Evolutionary conservation across 2,113 vertebrate species (phyloP).

Genomic region (Stictonetta naevosa): DNA sequence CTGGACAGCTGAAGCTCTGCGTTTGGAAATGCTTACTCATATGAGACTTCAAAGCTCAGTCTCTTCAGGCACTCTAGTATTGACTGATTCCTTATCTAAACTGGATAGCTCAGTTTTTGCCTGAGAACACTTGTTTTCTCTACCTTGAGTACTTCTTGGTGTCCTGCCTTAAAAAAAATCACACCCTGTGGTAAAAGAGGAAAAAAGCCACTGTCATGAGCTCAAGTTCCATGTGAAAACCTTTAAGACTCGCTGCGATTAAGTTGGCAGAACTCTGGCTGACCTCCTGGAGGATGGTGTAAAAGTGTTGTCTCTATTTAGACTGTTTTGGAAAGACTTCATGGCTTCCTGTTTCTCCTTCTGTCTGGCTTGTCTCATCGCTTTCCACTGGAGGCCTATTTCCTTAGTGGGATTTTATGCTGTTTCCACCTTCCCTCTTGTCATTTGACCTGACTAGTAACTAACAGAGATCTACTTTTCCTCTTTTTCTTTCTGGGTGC

Average conservation of each 20-base stretch:
- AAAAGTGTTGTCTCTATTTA: conserved; percentile 60
- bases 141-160: neutral
- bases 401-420: neutral
- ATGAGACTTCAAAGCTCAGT: conserved; percentile 8
- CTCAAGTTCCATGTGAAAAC: conserved; percentile 55
- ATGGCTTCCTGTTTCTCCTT: conserved; percentile 50
- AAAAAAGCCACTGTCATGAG: neutral
- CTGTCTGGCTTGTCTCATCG: conserved; percentile 32
- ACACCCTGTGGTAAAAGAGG: neutral
- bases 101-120: neutral
- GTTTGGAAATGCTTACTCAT: conserved; percentile 71
- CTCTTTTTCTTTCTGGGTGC: neutral
- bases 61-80: neutral
- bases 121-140: neutral
- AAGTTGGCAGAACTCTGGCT: conserved; percentile 65
- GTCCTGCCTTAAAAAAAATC: neutral
- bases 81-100: neutral
- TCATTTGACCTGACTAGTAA: neutral
- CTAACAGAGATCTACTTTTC: neutral
- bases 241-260: conserved; percentile 6
- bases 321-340: conserved; percentile 57
- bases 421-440: neutral
- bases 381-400: conserved; percentile 11
- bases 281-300: conserved; percentile 53
- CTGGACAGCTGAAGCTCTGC: conserved; percentile 55